A percentile compares a stretch with the other conserved stretches of the same genome.
Evolutionary conservation across 2,888 invertebrate genomes (phyloP).

Genomic region (Tipula helvola): DNA sequence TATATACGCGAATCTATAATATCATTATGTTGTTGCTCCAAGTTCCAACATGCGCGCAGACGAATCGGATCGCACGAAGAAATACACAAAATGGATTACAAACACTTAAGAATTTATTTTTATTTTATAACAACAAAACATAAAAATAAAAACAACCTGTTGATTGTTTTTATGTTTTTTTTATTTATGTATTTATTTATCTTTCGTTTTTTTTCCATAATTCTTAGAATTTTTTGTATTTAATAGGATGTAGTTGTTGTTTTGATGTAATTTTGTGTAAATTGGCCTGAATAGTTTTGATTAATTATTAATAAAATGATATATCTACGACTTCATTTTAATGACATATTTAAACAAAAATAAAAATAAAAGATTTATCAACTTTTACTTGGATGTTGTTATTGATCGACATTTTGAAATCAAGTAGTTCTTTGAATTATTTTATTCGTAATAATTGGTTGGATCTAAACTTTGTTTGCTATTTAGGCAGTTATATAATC

Average conservation of each 20-base stretch:
- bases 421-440: too few species aligned
- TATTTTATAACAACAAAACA: not conserved
- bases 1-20: not conserved
- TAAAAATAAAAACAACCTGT: not conserved
- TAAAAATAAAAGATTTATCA: too few species aligned
- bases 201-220: not conserved
- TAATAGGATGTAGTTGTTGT: not conserved
- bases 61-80: not conserved
- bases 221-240: not conserved
- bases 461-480: too few species aligned
- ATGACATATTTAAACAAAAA: not conserved
- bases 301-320: not conserved
- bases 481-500: too few species aligned
- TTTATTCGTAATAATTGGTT: too few species aligned
- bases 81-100: not conserved
- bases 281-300: conserved; percentile 4
- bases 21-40: not conserved
- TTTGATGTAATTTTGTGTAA: not conserved
- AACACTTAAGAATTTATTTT: not conserved
- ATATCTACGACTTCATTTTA: not conserved
- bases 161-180: not conserved
- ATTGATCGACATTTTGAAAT: too few species aligned
- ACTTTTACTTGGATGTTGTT: too few species aligned
- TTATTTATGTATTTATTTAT: not conserved
- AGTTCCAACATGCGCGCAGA: not conserved